Percentiles rank a stretch among this genome's conserved stretches.
phyloP scores from a whole-genome alignment of 2,113 vertebrate genomes.

The Numida meleagris region DNA sequence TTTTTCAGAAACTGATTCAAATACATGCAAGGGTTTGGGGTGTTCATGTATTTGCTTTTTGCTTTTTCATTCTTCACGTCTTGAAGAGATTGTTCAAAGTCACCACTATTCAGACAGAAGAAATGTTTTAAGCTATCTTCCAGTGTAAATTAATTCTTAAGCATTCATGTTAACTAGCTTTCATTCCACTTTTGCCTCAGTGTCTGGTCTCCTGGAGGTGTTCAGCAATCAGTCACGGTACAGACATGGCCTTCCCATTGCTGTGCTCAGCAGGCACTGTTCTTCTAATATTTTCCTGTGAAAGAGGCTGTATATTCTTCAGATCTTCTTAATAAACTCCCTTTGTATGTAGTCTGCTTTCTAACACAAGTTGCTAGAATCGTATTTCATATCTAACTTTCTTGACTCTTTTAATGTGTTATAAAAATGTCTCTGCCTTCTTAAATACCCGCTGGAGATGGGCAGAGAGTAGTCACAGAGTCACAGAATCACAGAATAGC shows the following conservation, averaged over 20 bases:
- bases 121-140: background rate
- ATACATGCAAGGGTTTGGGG: background rate
- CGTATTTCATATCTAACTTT: background rate
- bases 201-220: background rate
- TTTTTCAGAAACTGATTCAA: background rate
- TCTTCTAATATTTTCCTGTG: background rate
- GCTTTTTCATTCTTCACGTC: background rate
- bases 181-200: background rate
- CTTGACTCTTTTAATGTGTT: background rate
- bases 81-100: background rate
- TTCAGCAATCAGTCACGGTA: background rate
- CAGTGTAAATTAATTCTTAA: background rate
- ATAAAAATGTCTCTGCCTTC: background rate
- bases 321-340: background rate
- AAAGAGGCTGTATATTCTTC: background rate
- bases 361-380: background rate
- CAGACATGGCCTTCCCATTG: background rate
- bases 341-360: background rate
- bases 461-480: background rate
- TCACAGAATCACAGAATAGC: background rate
- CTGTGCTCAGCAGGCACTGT: background rate
- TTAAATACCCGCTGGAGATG: background rate
- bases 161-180: background rate
- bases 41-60: background rate
- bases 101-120: background rate